Percentiles rank a stretch among this genome's conserved stretches.
phyloP scores from a whole-genome alignment of 2,113 vertebrate species.

The Geococcyx californianus region DNA sequence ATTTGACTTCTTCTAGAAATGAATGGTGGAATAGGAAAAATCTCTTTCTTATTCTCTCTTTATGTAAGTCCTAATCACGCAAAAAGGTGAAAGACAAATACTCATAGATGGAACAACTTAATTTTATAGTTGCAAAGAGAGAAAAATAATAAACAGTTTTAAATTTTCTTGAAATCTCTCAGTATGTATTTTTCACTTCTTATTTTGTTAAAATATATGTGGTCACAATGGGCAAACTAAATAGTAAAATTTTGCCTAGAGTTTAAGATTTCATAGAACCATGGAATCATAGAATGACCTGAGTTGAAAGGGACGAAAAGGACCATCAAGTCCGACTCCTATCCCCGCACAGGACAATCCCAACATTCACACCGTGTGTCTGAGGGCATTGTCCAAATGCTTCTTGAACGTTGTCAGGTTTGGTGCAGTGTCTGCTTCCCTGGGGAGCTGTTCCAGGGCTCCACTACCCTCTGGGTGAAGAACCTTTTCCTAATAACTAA shows the following conservation, averaged over 20 bases:
- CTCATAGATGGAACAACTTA: neutral
- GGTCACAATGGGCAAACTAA: neutral
- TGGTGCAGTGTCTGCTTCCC: no score
- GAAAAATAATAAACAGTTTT: neutral
- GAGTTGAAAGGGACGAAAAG: no score
- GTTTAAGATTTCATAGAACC: no score
- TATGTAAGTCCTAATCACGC: neutral
- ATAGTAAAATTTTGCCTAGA: neutral
- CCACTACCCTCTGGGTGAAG: no score
- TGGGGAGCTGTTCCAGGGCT: no score
- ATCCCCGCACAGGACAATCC: no score
- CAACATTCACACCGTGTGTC: no score
- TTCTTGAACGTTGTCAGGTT: no score
- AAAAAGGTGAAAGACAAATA: neutral
- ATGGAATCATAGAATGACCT: no score
- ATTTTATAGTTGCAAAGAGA: neutral
- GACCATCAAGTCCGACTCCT: no score
- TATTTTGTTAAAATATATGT: neutral
- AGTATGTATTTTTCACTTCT: neutral
- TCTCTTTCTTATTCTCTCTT: neutral
- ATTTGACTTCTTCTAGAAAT: neutral
- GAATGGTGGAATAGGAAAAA: neutral
- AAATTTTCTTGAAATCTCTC: neutral
- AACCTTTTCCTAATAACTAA: no score
- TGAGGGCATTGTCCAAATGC: no score